These are phyloP conservation scores for Anisognathus igniventris DNA, from an alignment of 2,797 vertebrate species.

Conservation along the genomic window DNA sequence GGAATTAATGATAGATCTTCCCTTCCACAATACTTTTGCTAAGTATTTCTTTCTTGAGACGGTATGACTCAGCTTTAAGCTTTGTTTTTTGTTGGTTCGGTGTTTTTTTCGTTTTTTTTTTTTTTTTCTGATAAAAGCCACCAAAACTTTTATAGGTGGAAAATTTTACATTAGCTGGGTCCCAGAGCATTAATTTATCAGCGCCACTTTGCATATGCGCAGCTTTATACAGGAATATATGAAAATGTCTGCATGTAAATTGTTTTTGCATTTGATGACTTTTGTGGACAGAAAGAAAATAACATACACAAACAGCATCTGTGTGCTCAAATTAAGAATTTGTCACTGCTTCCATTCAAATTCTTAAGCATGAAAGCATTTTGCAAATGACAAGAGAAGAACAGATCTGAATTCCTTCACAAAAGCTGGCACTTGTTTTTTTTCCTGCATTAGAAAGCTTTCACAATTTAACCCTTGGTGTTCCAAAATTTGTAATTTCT, in stretches of 20 bases:
- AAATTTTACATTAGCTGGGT: neutral
- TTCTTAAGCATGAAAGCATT: neutral
- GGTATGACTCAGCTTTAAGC: neutral
- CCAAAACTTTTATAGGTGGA: neutral
- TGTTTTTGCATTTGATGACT: neutral
- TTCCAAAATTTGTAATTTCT: neutral
- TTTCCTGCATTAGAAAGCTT: neutral
- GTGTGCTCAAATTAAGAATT: slow-evolving; percentile 14
- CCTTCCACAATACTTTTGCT: neutral
- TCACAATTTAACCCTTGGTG: neutral
- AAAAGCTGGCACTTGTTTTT: neutral
- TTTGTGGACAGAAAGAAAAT: slow-evolving; percentile 35
- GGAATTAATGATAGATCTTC: neutral
- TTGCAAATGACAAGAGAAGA: neutral
- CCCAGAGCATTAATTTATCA: neutral
- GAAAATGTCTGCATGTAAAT: neutral
- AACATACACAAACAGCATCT: neutral
- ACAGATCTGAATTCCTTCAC: neutral
- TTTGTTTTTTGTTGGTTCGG: neutral
- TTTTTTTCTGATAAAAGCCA: neutral
- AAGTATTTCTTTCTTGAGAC: neutral
- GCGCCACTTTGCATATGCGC: neutral
- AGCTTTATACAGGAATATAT: neutral
- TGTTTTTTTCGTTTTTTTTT: neutral
- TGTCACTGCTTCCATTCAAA: slow-evolving; percentile 7